Percentiles rank a stretch among this genome's conserved stretches.
These are phyloP conservation scores for Falco cherrug DNA, from an alignment of 2,797 vertebrate species.

Conservation along the genomic window DNA sequence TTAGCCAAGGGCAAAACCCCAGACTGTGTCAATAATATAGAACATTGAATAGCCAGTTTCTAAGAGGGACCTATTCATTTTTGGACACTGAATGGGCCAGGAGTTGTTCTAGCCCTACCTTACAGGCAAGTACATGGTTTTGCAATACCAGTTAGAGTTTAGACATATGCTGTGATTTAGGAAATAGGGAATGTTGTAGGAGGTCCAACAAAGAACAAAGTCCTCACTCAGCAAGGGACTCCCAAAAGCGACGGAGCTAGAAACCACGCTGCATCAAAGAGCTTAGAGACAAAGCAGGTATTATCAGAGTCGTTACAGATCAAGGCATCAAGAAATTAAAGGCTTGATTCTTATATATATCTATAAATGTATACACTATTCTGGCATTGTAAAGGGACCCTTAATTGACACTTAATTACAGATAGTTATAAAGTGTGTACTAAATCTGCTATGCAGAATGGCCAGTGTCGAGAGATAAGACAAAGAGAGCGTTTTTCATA, in stretches of 20 bases:
- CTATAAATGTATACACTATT: background rate
- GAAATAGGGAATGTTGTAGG: background rate
- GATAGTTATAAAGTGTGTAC: background rate
- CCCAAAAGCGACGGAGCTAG: background rate
- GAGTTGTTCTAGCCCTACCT: background rate
- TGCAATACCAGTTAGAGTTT: background rate
- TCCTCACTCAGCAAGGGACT: background rate
- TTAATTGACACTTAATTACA: background rate
- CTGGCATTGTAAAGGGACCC: background rate
- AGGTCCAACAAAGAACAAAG: constrained; percentile 20
- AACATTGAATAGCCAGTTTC: background rate
- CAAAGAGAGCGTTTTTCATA: background rate
- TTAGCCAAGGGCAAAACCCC: constrained; percentile 23
- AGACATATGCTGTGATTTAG: background rate
- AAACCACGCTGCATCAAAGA: constrained; percentile 31
- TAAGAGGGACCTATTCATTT: constrained; percentile 34
- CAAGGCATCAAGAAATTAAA: constrained; percentile 46
- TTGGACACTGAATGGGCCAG: background rate
- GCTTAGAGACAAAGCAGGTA: constrained; percentile 24
- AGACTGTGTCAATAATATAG: background rate
- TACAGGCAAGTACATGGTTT: background rate
- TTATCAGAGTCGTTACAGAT: background rate
- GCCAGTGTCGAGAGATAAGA: background rate
- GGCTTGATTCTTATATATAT: background rate
- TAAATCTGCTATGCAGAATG: background rate